Percentiles rank a stretch among this genome's conserved stretches.
phyloP scores from a whole-genome alignment of 2,888 invertebrate species.

The Ametastegia equiseti region DNA sequence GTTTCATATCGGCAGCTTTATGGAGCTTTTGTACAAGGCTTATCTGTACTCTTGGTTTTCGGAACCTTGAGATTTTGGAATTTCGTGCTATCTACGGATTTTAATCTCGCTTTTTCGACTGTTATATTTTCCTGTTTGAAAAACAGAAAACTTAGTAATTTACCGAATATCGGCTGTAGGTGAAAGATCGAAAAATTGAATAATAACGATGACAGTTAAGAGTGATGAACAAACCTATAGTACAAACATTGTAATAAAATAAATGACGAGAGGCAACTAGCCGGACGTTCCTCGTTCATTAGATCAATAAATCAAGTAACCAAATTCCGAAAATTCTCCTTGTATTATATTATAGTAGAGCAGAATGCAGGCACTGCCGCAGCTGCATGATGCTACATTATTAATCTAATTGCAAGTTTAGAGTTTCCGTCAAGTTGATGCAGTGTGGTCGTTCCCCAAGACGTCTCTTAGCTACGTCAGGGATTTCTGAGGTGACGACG shows the following conservation, averaged over 20 bases:
- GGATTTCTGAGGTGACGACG: conserved; percentile 36
- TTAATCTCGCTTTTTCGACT: too few species aligned
- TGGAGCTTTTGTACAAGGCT: too few species aligned
- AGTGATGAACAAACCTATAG: not conserved
- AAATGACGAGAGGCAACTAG: not conserved
- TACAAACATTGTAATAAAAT: not conserved
- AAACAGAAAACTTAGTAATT: too few species aligned
- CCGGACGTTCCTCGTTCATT: not conserved
- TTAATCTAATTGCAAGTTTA: conserved; percentile 32
- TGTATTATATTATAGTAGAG: not conserved
- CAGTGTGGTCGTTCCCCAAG: conserved; percentile 14
- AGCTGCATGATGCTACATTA: not conserved
- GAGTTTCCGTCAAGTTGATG: conserved; percentile 35
- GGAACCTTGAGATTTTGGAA: too few species aligned
- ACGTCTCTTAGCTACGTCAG: conserved; percentile 2
- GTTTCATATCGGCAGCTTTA: too few species aligned
- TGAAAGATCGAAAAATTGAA: not conserved
- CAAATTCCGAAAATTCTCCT: not conserved
- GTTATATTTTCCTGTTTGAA: too few species aligned
- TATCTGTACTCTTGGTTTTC: too few species aligned
- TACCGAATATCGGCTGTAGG: too few species aligned
- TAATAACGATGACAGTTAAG: conserved; percentile 18
- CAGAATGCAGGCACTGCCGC: not conserved
- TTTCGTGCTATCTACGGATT: too few species aligned
- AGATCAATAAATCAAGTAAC: not conserved